Percentiles rank a stretch among this genome's conserved stretches.
These are phyloP conservation scores for Hartigia nigra DNA, from an alignment of 2,888 invertebrate species.

Conservation along the genomic window DNA sequence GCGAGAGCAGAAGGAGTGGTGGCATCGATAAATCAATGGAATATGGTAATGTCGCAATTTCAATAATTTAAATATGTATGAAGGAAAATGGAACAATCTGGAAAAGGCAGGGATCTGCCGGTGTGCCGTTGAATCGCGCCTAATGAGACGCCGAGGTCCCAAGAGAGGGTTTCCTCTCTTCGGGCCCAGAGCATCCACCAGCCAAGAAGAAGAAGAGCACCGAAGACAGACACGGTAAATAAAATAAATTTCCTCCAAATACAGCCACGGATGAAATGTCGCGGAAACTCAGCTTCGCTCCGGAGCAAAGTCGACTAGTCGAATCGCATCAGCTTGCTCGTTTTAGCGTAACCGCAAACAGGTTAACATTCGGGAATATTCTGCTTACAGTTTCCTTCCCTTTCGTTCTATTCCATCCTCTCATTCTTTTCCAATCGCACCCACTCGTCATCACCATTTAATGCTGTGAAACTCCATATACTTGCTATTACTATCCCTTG, in stretches of 20 bases:
- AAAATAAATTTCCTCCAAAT: constrained; percentile 49
- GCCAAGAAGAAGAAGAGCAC: constrained; percentile 16
- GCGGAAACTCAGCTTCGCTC: constrained; percentile 31
- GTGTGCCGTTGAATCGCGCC: constrained; percentile 60
- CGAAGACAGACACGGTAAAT: constrained; percentile 35
- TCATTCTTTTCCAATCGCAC: background rate
- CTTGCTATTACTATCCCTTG: background rate
- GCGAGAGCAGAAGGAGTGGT: constrained; percentile 32
- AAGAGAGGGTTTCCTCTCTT: constrained; percentile 37
- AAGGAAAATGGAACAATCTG: constrained; percentile 64
- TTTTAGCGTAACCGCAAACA: background rate
- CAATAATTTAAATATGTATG: constrained; percentile 65
- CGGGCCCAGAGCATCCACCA: constrained; percentile 11
- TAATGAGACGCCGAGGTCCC: constrained; percentile 60
- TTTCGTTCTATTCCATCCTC: background rate
- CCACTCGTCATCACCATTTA: background rate
- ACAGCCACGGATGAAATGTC: constrained; percentile 41
- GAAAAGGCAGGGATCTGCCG: constrained; percentile 53
- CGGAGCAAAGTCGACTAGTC: background rate
- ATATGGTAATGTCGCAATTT: constrained; percentile 63
- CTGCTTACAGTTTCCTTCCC: background rate
- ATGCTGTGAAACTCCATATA: background rate
- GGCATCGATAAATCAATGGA: constrained; percentile 64
- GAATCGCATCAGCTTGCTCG: background rate
- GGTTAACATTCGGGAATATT: background rate